Base-by-base conservation (phyloP, 2,113 vertebrate species). In the Acanthochromis polyacanthus region DNA sequence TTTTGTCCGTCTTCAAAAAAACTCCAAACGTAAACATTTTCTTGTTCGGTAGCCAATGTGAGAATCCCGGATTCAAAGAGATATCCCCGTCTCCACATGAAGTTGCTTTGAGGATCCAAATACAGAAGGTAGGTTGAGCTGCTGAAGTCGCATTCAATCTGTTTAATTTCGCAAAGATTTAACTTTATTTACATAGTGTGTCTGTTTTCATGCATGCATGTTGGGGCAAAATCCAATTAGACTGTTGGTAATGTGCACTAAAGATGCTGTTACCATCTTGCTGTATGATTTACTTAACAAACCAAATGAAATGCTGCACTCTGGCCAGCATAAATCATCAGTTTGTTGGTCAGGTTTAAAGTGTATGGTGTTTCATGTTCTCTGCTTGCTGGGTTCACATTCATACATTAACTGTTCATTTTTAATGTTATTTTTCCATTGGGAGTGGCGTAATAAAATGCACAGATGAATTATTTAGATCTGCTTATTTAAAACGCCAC, bases 181-280 rank as follows among this genome's bases (percentile, higher is more conserved):
- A n/a, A 65, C 9, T 62, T 58, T 23, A 32, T 48, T 65, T 4
- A 2, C 16, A 38, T 40, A 10, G 1, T 25, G 11, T 10, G 16
- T 5, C 9, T 58, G 32, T 48, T 40, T 48, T n/a, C 16, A 67
- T 68, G 16, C 12, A 15, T 68, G 16, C 12, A 10, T 28, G 4
- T 19, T 36, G n/a, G 16, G 8, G 7, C 30, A 48, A 75, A 78
- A 40, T 53, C 10, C 16, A 57, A 19, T 55, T 10, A 25, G 38
- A 50, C 25, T 53, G 30, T 10, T 25, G n/a, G 16, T 60, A 15
- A 63, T 58, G 43, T 58, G 57, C 20, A 51, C 32, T 71, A 45
- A 55, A 55, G 25, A 63, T 67, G 48, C 50, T 25, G 64, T 53
- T 43, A 58, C 56, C 19, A 46, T 69, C 32, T 43, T n/a, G 20